These are phyloP conservation scores for Drosophila acutilabella DNA, from an alignment of 2,888 invertebrate genomes.

Conservation along the genomic window DNA sequence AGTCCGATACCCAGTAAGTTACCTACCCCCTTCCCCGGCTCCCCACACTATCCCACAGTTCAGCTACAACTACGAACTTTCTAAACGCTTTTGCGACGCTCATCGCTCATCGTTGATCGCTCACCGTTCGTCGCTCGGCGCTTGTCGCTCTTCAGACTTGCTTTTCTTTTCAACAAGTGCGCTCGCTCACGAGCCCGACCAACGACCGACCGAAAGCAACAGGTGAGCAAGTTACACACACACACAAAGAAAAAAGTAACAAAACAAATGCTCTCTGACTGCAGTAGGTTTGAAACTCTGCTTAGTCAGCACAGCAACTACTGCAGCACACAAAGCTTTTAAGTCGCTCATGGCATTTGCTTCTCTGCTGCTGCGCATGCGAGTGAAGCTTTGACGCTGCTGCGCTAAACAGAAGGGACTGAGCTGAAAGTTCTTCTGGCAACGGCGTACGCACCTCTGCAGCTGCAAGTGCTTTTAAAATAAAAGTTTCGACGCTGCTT, in stretches of 20 bases:
- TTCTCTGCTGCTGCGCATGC: too few relatives aligned
- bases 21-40: slow-evolving; percentile 15
- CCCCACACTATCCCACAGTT: background rate
- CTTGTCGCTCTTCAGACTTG: slow-evolving; percentile 32
- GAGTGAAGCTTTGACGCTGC: too few relatives aligned
- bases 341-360: background rate
- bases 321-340: background rate
- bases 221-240: slow-evolving; percentile 25
- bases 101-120: slow-evolving; percentile 36
- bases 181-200: background rate
- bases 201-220: slow-evolving; percentile 12
- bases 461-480: too few relatives aligned
- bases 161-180: slow-evolving; percentile 48
- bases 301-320: slow-evolving; percentile 36
- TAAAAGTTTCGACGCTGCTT: too few relatives aligned
- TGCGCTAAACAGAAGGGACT: too few relatives aligned
- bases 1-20: slow-evolving; percentile 30
- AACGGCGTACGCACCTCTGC: too few relatives aligned
- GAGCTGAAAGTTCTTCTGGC: too few relatives aligned
- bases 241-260: background rate
- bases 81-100: slow-evolving; percentile 56
- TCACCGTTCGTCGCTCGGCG: slow-evolving; percentile 12
- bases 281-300: slow-evolving; percentile 5
- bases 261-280: background rate
- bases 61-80: slow-evolving; percentile 48